Base-by-base conservation (phyloP, 2,888 invertebrate species). In the Orthosia cruda region DNA sequence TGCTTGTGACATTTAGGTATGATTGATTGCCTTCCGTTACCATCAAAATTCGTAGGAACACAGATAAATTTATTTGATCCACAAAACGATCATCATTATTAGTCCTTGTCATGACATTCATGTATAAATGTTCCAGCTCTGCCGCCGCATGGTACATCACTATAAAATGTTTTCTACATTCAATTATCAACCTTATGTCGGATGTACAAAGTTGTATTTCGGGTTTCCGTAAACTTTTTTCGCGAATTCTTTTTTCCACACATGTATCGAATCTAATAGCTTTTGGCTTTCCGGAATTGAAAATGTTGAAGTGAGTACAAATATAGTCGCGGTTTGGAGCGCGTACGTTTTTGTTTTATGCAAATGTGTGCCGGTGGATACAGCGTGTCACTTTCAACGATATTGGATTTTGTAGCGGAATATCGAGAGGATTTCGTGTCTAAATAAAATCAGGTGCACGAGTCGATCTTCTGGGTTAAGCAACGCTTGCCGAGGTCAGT, bases 291-390 rank as follows among this genome's bases (percentile, higher is more conserved):
- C n/a, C 66, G 68, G 71, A 80, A 83, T 86, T 80, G 74, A 71
- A 80, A 85, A 87, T 83, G 58, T 73, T 86, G 74, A 77, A 80
- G 68, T 74, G 76, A 73, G 65, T 70, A 71, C 85, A 85, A 87
- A 85, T 76, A 70, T 62, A 75, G 83, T 69, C 26, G 61, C 63
- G 59, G 72, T 83, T 85, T 57, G n/a, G 23, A 58, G 13, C 55
- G 58, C 61, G 62, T 66, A 50, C 59, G 20, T 50, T 74, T 84
- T 74, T 84, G 71, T 81, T 87, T 70, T 88, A 88, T 88, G 80
- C 71, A 88, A 77, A 86, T 86, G 20, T 40, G 62, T 26, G 11
- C 57, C 50, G 32, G 26, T 70, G 62, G 58, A 59, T 71, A 77
- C 20, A 59, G 52, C 59, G 61, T 55, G 78, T 77, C 84, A 83